Conservation (phyloP, 2,797 vertebrate species). For the Melanotaenia trifasciata region DNA sequence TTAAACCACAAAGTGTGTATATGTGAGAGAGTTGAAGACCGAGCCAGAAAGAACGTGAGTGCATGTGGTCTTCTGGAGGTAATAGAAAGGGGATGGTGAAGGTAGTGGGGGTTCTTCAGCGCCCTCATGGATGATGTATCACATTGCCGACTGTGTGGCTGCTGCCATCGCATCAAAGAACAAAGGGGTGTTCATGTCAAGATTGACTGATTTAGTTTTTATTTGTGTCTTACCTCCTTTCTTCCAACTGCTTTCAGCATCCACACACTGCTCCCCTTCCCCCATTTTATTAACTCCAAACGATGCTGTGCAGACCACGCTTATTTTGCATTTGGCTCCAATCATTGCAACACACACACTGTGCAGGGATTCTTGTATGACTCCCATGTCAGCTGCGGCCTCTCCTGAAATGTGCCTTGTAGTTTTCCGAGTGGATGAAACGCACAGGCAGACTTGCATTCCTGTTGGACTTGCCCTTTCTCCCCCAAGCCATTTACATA, state of each 20-base stretch:
- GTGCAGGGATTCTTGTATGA: constrained; percentile 12
- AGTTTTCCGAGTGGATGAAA: constrained; percentile 53
- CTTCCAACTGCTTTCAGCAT: constrained; percentile 35
- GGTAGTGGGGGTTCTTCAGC: constrained; percentile 10
- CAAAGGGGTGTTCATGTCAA: constrained; percentile 84
- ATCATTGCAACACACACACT: constrained; percentile 31
- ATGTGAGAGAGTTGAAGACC: constrained; percentile 35
- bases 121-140: constrained; percentile 57
- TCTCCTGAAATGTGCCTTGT: constrained; percentile 64
- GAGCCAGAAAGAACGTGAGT: constrained; percentile 48
- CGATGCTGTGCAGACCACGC: constrained; percentile 49
- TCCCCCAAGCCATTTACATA: constrained; percentile 67
- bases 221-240: constrained; percentile 77
- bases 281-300: constrained; percentile 56
- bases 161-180: constrained; percentile 79
- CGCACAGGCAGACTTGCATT: constrained; percentile 54
- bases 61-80: constrained; percentile 50
- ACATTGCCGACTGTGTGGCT: constrained; percentile 63
- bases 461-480: constrained; percentile 49
- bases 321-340: constrained; percentile 59
- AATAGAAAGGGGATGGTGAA: constrained; percentile 29
- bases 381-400: constrained; percentile 49
- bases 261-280: constrained; percentile 47
- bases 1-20: constrained; percentile 64
- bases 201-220: constrained; percentile 80